phyloP scores from a whole-genome alignment of 2,888 invertebrate genomes.

The Heliothis peltigera region DNA sequence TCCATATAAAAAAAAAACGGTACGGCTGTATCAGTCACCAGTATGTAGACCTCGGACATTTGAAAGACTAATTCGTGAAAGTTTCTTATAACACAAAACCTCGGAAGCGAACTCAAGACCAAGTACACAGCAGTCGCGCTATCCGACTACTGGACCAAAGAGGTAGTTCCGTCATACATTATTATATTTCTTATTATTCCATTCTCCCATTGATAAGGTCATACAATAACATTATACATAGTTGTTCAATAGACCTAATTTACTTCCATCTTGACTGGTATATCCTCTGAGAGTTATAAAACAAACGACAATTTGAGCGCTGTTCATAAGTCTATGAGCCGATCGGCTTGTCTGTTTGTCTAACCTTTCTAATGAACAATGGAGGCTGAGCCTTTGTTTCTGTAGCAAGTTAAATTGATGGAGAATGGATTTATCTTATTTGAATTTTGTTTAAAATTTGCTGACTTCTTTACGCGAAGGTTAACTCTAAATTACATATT shows the following conservation, averaged over 20 bases:
- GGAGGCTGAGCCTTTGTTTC: neutral
- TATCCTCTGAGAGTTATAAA: neutral
- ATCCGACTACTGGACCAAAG: no score
- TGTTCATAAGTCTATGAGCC: neutral
- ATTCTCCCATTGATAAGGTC: neutral
- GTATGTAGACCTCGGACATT: no score
- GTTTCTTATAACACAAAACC: no score
- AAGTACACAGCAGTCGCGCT: no score
- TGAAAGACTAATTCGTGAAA: no score
- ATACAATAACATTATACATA: neutral
- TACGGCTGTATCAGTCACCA: no score
- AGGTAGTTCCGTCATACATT: neutral
- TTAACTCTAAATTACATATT: no score
- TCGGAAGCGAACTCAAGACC: no score
- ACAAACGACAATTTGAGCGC: neutral
- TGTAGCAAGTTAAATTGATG: neutral
- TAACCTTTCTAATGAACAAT: constrained; percentile 12
- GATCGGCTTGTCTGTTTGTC: neutral
- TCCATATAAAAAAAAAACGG: no score
- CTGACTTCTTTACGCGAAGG: no score
- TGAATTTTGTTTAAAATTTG: no score
- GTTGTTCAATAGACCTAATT: neutral
- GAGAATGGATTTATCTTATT: neutral
- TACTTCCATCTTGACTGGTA: neutral
- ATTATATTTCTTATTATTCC: neutral